Evolutionary conservation across 2,113 vertebrate species (phyloP), one percentile per base, ranked within the genome.

Genomic region (Pithys albifrons): DNA sequence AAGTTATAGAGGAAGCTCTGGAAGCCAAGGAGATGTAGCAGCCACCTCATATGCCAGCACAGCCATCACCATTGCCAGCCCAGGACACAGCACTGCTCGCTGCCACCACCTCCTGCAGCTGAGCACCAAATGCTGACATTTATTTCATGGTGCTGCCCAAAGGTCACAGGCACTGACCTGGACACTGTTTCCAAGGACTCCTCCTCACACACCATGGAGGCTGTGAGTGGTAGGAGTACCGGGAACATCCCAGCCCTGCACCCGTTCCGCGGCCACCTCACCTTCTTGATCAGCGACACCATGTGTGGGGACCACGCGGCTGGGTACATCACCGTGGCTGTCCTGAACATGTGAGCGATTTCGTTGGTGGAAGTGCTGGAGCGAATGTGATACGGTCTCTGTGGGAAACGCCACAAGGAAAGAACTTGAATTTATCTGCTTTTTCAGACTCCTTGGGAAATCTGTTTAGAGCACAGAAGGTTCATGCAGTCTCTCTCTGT

Each of bases 341-440:
- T 99, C 97, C 91, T 97, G 89, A 99, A 98, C 77, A 98, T 95
- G n/a, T 98, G 98, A 17, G 98, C 97, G 12, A 99, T 99, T 84
- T 99, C 99, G 28, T 97, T 96, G n/a, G 98, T 61, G 19, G 98
- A 97, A 10, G 97, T 98, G 52, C 88, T 99, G 96, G 99, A 98
- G 87, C 98, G 98, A 96, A 99, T 99, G 35, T 98, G 98, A 43
- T 99, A 99, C 0, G 99, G 99, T 93, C 99, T 99, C 99, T 99
- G 97, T 6, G 82, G 84, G 81, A 85, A 90, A 70, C 1, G 27
- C 31, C 95, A 92, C 57, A 76, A 69, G 37, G 65, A 71, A 84
- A 65, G 46, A 16, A 27, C 28, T 64, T 67, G 23, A 23, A 33
- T 45, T 49, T 4, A 19, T 14, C 37, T 52, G 1, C 12, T 80